Percentiles rank a stretch among this genome's conserved stretches.
Evolutionary conservation across 2,797 vertebrate species (phyloP).

Genomic region (Mormyrus proboscirostris): DNA sequence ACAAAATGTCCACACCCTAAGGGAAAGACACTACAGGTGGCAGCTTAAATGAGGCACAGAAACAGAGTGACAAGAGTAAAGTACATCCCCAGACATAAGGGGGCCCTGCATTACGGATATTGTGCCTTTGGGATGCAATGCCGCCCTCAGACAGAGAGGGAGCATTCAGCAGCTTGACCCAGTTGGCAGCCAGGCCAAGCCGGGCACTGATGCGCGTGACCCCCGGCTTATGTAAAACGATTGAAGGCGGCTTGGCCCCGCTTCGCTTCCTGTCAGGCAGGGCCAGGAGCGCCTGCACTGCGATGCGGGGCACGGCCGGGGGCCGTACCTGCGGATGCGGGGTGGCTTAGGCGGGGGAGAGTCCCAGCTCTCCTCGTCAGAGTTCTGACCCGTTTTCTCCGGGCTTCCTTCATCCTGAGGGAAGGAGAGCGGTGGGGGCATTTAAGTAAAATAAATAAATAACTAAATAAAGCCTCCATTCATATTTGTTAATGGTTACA

Average conservation of each 20-base stretch:
- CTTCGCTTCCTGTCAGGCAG: not conserved
- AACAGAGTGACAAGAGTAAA: not conserved
- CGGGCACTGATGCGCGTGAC: not conserved
- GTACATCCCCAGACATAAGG: not conserved
- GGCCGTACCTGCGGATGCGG: conserved; percentile 76
- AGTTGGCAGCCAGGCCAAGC: not conserved
- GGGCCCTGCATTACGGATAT: not conserved
- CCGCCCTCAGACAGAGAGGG: not conserved
- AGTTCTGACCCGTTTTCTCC: conserved; percentile 67
- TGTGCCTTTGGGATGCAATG: not conserved
- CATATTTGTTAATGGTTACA: not conserved
- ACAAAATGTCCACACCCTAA: not conserved
- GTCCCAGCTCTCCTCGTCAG: conserved; percentile 78
- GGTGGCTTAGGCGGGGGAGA: conserved; percentile 93
- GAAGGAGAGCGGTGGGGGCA: conserved; percentile 15
- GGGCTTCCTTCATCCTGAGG: conserved; percentile 72
- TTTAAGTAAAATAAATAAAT: not conserved
- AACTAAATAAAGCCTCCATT: conserved; percentile 4
- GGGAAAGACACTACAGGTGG: not conserved
- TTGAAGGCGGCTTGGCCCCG: not conserved
- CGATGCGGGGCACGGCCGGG: not conserved
- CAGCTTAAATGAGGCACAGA: not conserved
- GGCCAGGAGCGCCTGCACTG: not conserved
- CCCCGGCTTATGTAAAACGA: not conserved
- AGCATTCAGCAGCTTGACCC: not conserved